Evolutionary conservation across 1,140 invertebrate genomes (phyloP), one percentile per base, ranked within the genome.

Genomic region (Drosophila kurseongensis): DNA sequence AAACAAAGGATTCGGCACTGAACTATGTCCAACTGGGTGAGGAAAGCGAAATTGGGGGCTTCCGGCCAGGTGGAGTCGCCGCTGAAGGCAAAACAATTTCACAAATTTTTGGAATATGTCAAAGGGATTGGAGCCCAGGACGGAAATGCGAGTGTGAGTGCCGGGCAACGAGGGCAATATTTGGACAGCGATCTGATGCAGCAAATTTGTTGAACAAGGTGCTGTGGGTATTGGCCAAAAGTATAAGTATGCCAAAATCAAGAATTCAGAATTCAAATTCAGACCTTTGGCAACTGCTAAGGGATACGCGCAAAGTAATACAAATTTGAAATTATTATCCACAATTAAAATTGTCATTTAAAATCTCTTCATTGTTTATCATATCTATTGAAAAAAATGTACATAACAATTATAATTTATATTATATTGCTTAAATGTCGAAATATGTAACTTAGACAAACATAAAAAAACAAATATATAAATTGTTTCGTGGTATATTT

Each of bases 41-140:
- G 40, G 12, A 4, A 8, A 12, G 13, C 0, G 6, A 7, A 35
- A 35, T 40, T 10, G 7, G 45, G 65, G 13, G 6, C 23, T 47
- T 29, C 29, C 23, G 27, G 29, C 29, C 66, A 71, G 55, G 45
- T 48, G 44, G 23, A 38, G 32, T 5, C 18, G 29, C 29, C 8
- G 29, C 6, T 32, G 7, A 7, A 32, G 8, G 29, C 29, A 5
- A 59, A 75, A 75, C n/a, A 76, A 76, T 76, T 16, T 29, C 29
- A 60, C 10, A 40, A 61, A 68, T 76, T 68, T 71, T 41, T 40
- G 48, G 35, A 76, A 76, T 76, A 60, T 60, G 74, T 76, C 73
- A 67, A 68, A 54, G 38, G 18, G 40, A 67, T 58, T 66, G 52
- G n/a, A 71, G 35, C 18, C 27, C 35, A 13, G 40, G 52, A 2